Percentiles rank a stretch among this genome's conserved stretches.
phyloP scores from a whole-genome alignment of 1,140 invertebrate species.

The Caenorhabditis inopinata region DNA sequence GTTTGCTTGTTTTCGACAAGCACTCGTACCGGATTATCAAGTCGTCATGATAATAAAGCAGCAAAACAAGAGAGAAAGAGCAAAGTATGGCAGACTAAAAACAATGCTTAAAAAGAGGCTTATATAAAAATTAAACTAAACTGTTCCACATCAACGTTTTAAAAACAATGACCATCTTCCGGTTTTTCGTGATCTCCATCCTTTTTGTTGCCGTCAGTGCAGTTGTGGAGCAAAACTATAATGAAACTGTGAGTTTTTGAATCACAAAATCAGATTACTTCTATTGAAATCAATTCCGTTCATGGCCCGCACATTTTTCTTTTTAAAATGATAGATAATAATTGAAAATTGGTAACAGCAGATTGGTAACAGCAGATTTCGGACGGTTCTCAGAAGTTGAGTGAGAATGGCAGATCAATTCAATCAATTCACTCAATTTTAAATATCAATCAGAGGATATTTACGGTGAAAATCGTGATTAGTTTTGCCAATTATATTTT shows the following conservation, averaged over 20 bases:
- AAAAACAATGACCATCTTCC: not conserved
- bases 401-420: no score
- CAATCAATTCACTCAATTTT: no score
- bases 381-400: no score
- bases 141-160: not conserved
- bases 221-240: not conserved
- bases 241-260: not conserved
- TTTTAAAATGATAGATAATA: no score
- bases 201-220: not conserved
- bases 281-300: no score
- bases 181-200: not conserved
- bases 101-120: not conserved
- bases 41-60: not conserved
- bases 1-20: not conserved
- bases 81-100: slow-evolving; percentile 5
- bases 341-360: no score
- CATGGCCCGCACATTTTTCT: no score
- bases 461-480: no score
- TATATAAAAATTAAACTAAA: not conserved
- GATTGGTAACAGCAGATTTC: no score
- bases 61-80: not conserved
- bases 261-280: no score
- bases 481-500: no score
- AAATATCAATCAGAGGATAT: no score
- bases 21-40: not conserved